phyloP scores from a whole-genome alignment of 2,113 vertebrate species.

The Apteryx mantelli region DNA sequence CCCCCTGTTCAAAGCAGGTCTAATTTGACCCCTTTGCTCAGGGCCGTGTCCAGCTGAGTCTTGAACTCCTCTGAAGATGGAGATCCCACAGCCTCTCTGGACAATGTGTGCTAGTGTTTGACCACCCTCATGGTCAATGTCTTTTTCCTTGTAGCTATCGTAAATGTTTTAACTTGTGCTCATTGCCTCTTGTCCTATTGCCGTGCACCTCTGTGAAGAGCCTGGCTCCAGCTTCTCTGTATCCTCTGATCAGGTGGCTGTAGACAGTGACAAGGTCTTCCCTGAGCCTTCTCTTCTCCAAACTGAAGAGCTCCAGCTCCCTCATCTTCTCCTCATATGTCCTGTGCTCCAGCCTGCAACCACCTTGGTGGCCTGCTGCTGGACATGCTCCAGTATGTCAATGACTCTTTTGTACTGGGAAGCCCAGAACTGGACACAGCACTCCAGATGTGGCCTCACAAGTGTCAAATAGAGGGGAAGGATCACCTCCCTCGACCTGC shows the following conservation, averaged over 20 bases:
- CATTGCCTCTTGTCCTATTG: background rate
- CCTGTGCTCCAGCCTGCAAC: background rate
- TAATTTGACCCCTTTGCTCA: background rate
- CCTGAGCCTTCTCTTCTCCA: background rate
- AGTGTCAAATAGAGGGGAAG: background rate
- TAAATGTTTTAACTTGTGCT: background rate
- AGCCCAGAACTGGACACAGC: fast-evolving
- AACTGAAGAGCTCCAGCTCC: background rate
- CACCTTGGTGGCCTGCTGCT: background rate
- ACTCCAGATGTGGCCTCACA: background rate
- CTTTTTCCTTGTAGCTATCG: background rate
- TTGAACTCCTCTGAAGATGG: background rate
- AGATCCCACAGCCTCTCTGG: background rate
- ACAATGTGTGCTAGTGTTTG: background rate
- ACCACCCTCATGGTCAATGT: background rate
- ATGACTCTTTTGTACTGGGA: background rate
- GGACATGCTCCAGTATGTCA: background rate
- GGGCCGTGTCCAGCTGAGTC: background rate
- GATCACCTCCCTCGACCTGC: background rate
- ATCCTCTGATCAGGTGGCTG: background rate
- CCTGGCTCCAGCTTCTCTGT: background rate
- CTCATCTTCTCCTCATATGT: background rate
- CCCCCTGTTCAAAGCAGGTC: background rate
- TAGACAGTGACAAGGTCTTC: background rate
- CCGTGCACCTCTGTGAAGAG: background rate